phyloP scores from a whole-genome alignment of 2,888 invertebrate genomes.

The Micoletzkya japonica region DNA sequence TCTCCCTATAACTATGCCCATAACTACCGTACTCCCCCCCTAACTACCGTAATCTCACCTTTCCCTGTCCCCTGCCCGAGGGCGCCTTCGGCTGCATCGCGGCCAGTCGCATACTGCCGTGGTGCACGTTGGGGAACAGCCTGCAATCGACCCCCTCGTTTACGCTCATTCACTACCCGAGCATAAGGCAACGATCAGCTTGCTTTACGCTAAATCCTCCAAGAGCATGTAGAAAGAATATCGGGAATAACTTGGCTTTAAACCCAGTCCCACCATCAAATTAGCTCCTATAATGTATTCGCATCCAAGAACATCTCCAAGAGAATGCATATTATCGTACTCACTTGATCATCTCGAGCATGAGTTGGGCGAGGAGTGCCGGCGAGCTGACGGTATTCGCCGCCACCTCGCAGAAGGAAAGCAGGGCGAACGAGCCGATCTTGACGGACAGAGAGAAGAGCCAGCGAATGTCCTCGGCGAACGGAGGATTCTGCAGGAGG shows the following conservation, averaged over 20 bases:
- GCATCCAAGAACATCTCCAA: no score
- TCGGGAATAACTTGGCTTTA: no score
- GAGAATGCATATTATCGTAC: neutral
- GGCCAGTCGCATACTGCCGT: neutral
- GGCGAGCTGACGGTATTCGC: neutral
- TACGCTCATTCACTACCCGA: neutral
- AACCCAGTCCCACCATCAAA: no score
- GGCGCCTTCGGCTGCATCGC: neutral
- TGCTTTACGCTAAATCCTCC: no score
- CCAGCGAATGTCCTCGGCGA: conserved; percentile 2
- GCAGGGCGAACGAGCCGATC: neutral
- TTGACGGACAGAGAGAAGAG: neutral
- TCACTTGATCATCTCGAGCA: conserved; percentile 6
- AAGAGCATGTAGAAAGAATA: no score
- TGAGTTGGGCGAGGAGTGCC: neutral
- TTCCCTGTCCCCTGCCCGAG: conserved; percentile 16
- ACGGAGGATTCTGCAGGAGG: conserved; percentile 6
- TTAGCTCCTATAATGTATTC: no score
- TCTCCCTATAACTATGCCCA: neutral
- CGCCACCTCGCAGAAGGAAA: conserved; percentile 14
- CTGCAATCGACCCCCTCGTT: neutral
- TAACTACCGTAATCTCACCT: neutral
- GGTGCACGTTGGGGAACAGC: neutral
- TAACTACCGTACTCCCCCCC: neutral
- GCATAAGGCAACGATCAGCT: no score